Evolutionary conservation across 2,797 vertebrate genomes (phyloP).

Genomic region (Urosaurus nigricauda): DNA sequence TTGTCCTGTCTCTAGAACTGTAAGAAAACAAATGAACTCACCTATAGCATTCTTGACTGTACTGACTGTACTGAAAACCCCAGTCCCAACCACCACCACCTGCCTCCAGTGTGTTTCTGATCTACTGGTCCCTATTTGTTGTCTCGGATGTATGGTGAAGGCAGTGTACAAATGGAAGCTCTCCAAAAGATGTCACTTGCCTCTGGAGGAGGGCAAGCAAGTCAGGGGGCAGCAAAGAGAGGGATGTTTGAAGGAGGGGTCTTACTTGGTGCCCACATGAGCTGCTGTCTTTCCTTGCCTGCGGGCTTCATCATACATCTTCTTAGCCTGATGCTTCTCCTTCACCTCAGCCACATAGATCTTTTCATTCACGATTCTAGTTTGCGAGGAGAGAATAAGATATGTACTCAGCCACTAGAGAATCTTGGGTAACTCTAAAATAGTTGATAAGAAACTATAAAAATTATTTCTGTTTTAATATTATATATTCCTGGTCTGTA

Average conservation of each 20-base stretch:
- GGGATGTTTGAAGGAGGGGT: too few species aligned
- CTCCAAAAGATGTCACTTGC: too few species aligned
- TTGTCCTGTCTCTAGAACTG: not conserved
- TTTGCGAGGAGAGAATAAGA: conserved; percentile 56
- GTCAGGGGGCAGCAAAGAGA: not conserved
- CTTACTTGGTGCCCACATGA: conserved; percentile 86
- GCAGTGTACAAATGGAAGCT: not conserved
- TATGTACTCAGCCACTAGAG: not conserved
- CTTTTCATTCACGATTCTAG: conserved; percentile 83
- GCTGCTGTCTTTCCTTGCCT: conserved; percentile 86
- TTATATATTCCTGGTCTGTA: not conserved
- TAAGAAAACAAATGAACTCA: not conserved
- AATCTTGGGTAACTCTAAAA: too few species aligned
- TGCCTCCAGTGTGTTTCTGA: too few species aligned
- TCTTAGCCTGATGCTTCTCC: conserved; percentile 87
- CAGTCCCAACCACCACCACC: too few species aligned
- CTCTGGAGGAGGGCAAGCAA: not conserved
- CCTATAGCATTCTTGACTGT: not conserved
- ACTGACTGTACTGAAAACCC: too few species aligned
- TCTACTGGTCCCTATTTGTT: not conserved
- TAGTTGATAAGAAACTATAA: too few species aligned
- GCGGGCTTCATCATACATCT: conserved; percentile 87
- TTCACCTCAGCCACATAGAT: conserved; percentile 86
- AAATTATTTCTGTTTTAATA: not conserved
- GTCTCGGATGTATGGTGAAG: not conserved